These are phyloP conservation scores for Platynereis dumerilii DNA, from an alignment of 2,888 invertebrate species.

Conservation along the genomic window DNA sequence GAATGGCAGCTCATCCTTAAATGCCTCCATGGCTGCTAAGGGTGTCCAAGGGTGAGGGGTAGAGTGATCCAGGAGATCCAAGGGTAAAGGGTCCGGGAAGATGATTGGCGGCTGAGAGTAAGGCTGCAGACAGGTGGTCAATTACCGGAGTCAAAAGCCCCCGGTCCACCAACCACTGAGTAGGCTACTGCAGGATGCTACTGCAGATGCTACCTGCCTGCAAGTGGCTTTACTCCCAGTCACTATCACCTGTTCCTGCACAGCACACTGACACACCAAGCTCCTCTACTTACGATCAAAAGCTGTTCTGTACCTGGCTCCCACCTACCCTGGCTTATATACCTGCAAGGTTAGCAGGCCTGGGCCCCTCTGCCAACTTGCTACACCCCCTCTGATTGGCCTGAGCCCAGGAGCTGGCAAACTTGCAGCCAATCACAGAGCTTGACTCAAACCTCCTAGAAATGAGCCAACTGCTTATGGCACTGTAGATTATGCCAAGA, in stretches of 20 bases:
- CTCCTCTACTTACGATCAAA: constrained; percentile 32
- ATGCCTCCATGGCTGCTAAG: no score
- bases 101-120: no score
- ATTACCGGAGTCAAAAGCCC: constrained; percentile 65
- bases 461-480: constrained; percentile 18
- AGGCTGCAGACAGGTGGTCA: background rate
- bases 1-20: no score
- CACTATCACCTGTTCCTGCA: background rate
- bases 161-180: constrained; percentile 68
- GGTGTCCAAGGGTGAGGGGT: no score
- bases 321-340: constrained; percentile 11
- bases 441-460: background rate
- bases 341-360: constrained; percentile 6
- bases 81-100: no score
- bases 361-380: background rate
- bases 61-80: no score
- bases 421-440: constrained; percentile 7
- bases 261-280: background rate
- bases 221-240: no score
- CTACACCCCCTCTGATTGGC: constrained; percentile 12
- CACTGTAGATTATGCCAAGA: constrained; percentile 16
- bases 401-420: background rate
- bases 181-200: background rate
- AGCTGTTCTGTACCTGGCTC: constrained; percentile 28
- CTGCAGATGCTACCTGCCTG: constrained; percentile 4